A percentile compares a stretch with the other conserved stretches of the same genome.
Conservation (phyloP, 2,797 vertebrate species). For the Scomberomorus guttatus region DNA sequence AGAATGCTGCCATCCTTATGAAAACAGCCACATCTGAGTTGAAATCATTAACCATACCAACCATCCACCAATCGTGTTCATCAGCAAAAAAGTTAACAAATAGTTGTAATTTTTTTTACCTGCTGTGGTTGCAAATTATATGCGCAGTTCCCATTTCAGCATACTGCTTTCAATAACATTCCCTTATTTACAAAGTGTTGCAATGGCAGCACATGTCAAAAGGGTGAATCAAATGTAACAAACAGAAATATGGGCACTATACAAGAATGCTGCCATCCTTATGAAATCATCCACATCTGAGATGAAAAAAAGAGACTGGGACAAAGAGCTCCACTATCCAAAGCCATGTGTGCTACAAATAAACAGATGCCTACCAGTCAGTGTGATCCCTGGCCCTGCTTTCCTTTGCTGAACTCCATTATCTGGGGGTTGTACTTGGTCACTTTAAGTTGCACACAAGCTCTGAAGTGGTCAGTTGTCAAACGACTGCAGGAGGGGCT, state of each 20-base stretch:
- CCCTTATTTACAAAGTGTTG: no score
- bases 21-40: no score
- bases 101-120: no score
- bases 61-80: no score
- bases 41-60: no score
- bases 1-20: no score
- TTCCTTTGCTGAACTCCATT: constrained; percentile 17
- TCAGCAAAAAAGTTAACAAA: no score
- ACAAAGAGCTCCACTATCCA: background rate
- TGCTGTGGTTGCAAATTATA: no score
- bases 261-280: background rate
- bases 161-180: background rate
- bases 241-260: background rate
- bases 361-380: constrained; percentile 19
- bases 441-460: constrained; percentile 33
- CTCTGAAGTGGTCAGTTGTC: constrained; percentile 18
- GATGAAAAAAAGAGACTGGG: background rate
- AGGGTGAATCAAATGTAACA: no score
- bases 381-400: constrained; percentile 22
- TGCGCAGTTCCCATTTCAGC: no score
- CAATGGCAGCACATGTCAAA: no score
- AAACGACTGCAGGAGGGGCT: constrained; percentile 20
- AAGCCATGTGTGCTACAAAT: background rate
- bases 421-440: constrained; percentile 9
- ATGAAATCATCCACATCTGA: background rate